A percentile compares a stretch with the other conserved stretches of the same genome.
These are phyloP conservation scores for Corythaixoides concolor DNA, from an alignment of 2,113 vertebrate species.

Conservation along the genomic window DNA sequence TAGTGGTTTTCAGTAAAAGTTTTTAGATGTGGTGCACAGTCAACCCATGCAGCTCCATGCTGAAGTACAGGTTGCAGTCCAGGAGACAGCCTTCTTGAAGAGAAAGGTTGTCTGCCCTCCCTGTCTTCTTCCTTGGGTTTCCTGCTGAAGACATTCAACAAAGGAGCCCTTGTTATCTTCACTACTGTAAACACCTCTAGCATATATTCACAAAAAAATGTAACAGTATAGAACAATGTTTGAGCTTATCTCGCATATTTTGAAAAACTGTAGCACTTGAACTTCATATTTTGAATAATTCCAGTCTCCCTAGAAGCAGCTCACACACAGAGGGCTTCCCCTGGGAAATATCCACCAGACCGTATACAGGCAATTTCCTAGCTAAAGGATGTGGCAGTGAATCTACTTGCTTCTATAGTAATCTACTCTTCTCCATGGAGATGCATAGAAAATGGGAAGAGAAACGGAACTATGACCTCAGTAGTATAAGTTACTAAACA, in stretches of 20 bases:
- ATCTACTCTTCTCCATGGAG: neutral
- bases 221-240: neutral
- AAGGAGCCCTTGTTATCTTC: neutral
- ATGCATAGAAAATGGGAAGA: neutral
- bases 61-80: neutral
- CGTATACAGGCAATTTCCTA: neutral
- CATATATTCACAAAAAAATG: neutral
- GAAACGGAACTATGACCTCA: neutral
- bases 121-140: neutral
- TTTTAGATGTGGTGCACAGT: neutral
- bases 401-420: neutral
- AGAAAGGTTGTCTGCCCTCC: neutral
- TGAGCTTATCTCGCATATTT: neutral
- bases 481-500: neutral
- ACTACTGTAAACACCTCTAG: neutral
- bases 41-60: neutral
- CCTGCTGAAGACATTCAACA: neutral
- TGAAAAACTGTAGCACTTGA: neutral
- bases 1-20: neutral
- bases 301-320: neutral
- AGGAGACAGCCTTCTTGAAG: neutral
- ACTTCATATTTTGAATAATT: neutral
- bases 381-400: neutral
- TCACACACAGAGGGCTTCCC: neutral
- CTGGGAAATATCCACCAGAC: neutral